Base-by-base conservation (phyloP, 2,113 vertebrate species). In the Myodes glareolus region DNA sequence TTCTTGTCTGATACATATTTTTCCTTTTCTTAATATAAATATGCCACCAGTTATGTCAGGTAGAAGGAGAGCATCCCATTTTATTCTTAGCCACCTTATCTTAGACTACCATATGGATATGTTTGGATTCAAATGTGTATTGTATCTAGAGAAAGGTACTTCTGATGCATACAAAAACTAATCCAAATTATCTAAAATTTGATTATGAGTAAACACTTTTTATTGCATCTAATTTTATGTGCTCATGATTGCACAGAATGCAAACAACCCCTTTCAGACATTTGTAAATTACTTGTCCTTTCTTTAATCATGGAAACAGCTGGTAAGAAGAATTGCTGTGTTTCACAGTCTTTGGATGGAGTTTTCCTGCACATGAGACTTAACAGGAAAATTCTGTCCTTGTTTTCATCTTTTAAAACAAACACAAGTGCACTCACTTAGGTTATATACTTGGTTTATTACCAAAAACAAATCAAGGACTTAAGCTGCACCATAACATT, bases 101-200 rank as follows among this genome's bases (percentile, higher is more conserved):
- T 94, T 67, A 77, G 65, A 95, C 11, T 7, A 75, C 21, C 27
- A 67, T 8, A 45, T 95, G 33, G 6, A 0, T 82, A 52, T 3
- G 7, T 65, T 45, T 88, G 45, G 58, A 76, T 91, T 82, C 45
- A 76, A 31, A 68, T 85, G 80, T 73, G 45, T 75, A 86, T 68
- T 94, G 16, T 55, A 42, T 88, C n/a, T 47, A 23, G 58, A 88
- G 73, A 39, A 31, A 55, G 33, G 33, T 42, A 47, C 12, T 2
- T 72, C 0, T 91, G n/a, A 90, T 85, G 63, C 45, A 6, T 47
- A 21, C 2, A 89, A 61, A 94, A 86, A 55, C 9, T 29, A 84
- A 58, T 84, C n/a, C 78, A 68, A 75, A 39, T 86, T 93, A 52
- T 93, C 31, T 39, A 84, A 90, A 84, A 92, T 96, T 87, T 80